phyloP scores from a whole-genome alignment of 2,888 invertebrate species.

The Cheilosia vernalis region DNA sequence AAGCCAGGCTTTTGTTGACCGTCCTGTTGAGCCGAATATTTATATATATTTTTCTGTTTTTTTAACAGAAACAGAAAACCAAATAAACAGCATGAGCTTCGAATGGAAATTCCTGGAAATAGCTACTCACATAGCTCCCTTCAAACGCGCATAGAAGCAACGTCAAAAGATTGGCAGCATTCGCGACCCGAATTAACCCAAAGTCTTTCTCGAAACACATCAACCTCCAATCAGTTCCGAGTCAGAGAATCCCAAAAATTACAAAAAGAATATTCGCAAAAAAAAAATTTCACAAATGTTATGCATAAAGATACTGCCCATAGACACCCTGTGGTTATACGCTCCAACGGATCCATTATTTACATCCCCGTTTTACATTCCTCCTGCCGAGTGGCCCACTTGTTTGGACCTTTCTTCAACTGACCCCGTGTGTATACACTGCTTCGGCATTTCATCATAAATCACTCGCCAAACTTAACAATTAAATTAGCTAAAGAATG shows the following conservation, averaged over 20 bases:
- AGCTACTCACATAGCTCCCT: no score
- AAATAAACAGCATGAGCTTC: no score
- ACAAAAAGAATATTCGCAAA: conserved; percentile 9
- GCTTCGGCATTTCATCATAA: conserved; percentile 60
- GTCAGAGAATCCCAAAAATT: neutral
- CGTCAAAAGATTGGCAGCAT: neutral
- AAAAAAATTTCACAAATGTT: conserved; percentile 4
- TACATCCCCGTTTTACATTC: conserved; percentile 39
- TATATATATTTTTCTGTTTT: no score
- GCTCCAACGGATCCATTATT: conserved; percentile 65
- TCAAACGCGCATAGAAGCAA: no score
- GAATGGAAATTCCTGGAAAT: no score
- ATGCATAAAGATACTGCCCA: neutral
- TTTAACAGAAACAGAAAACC: no score
- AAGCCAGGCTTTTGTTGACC: no score
- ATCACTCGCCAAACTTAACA: conserved; percentile 68
- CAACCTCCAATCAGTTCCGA: conserved; percentile 40
- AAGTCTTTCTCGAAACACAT: conserved; percentile 3
- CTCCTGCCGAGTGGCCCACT: neutral
- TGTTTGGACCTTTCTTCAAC: conserved; percentile 16
- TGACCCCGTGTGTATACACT: conserved; percentile 49
- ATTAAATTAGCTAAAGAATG: conserved; percentile 73
- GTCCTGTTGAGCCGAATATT: no score
- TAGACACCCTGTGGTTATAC: conserved; percentile 58
- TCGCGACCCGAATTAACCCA: neutral